phyloP scores from a whole-genome alignment of 2,888 invertebrate species.

The Asteroscopus sphinx region DNA sequence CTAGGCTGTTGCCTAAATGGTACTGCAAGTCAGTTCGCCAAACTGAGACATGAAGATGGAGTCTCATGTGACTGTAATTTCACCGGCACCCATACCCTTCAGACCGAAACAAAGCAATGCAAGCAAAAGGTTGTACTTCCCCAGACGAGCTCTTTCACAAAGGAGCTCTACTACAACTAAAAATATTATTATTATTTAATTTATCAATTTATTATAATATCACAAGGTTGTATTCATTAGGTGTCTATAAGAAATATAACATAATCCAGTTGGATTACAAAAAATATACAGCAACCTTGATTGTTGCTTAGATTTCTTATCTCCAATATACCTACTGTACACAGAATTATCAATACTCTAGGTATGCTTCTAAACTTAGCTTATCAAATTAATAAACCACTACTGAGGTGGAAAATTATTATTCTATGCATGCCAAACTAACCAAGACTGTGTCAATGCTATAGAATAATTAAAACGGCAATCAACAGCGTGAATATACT shows the following conservation, averaged over 20 bases:
- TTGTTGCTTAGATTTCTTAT: conserved; percentile 20
- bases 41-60: too few relatives aligned
- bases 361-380: not conserved
- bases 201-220: too few relatives aligned
- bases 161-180: too few relatives aligned
- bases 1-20: too few relatives aligned
- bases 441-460: not conserved
- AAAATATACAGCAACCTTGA: conserved; percentile 17
- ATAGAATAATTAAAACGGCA: conserved; percentile 9
- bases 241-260: conserved; percentile 1
- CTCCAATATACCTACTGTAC: not conserved
- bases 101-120: too few relatives aligned
- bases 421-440: conserved; percentile 2
- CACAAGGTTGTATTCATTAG: too few relatives aligned
- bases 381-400: not conserved
- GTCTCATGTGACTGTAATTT: too few relatives aligned
- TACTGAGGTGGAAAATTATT: not conserved
- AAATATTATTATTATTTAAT: too few relatives aligned
- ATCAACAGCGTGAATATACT: not conserved
- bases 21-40: too few relatives aligned
- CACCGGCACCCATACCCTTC: too few relatives aligned
- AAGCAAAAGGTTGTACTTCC: too few relatives aligned
- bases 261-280: conserved; percentile 19
- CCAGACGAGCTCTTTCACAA: too few relatives aligned
- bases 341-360: not conserved